A percentile compares a stretch with the other conserved stretches of the same genome.
phyloP scores from a whole-genome alignment of 64 coral and sea anemone genomes.

The Actinia equina region DNA sequence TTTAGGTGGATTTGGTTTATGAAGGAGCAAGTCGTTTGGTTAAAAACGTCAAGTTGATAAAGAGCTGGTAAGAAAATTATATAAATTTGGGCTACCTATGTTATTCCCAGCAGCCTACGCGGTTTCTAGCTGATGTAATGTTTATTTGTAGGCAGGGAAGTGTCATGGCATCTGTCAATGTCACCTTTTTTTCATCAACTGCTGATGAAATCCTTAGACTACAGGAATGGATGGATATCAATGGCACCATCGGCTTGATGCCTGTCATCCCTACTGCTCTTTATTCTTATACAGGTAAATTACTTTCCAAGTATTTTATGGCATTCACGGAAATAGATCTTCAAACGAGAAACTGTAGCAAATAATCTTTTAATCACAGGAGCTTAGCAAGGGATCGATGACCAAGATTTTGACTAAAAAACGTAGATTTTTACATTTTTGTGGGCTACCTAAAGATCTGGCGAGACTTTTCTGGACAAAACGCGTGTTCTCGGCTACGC shows the following conservation, averaged over 20 bases:
- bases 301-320: too few species aligned
- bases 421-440: too few species aligned
- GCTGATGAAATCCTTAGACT: not conserved
- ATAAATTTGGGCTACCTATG: too few species aligned
- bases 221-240: constrained; percentile 17
- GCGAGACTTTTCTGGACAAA: too few species aligned
- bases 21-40: not conserved
- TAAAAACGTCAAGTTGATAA: not conserved
- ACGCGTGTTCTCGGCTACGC: too few species aligned
- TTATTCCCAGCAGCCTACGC: too few species aligned
- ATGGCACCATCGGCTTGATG: not conserved
- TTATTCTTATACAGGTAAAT: constrained; percentile 16
- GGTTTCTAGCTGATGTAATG: not conserved
- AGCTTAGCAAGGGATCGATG: too few species aligned
- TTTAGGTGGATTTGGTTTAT: not conserved
- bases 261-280: not conserved
- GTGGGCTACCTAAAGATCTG: too few species aligned
- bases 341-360: too few species aligned
- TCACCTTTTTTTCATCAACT: not conserved
- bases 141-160: constrained; percentile 14
- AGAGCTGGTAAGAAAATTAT: not conserved
- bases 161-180: constrained; percentile 17
- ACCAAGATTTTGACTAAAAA: too few species aligned
- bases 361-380: too few species aligned
- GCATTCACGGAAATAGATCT: too few species aligned